Evolutionary conservation across 2,888 invertebrate genomes (phyloP).

Genomic region (Eilema caniola): DNA sequence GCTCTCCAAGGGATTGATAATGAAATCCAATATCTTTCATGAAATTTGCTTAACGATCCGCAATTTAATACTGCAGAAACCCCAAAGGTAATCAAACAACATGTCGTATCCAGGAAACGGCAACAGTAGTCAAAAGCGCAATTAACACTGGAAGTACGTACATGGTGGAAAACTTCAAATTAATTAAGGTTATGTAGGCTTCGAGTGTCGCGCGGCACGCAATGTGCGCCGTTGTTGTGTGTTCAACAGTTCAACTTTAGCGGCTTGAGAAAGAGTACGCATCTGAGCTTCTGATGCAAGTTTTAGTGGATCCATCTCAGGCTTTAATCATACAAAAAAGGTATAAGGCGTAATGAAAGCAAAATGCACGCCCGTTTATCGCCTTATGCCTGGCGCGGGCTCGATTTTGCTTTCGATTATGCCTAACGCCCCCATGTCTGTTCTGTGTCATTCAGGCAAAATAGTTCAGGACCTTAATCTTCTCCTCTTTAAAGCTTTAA

Average conservation of each 20-base stretch:
- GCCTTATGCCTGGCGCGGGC: too few species aligned
- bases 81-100: constrained; percentile 53
- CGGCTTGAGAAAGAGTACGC: constrained; percentile 5
- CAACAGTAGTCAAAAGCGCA: constrained; percentile 67
- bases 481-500: too few species aligned
- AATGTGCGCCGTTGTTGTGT: constrained; percentile 38
- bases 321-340: too few species aligned
- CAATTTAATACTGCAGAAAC: constrained; percentile 41
- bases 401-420: too few species aligned
- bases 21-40: constrained; percentile 42
- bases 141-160: constrained; percentile 72
- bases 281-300: background rate
- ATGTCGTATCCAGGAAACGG: constrained; percentile 52
- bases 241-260: constrained; percentile 16
- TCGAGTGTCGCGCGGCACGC: constrained; percentile 72
- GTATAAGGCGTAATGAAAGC: too few species aligned
- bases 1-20: constrained; percentile 38
- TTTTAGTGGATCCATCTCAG: background rate
- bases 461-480: too few species aligned
- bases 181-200: constrained; percentile 71
- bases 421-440: too few species aligned
- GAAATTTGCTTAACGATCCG: constrained; percentile 46
- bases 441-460: too few species aligned
- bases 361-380: too few species aligned
- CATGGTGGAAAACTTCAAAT: constrained; percentile 70